These are phyloP conservation scores for Ovibos moschatus DNA, from an alignment of 2,113 vertebrate genomes.

Conservation along the genomic window DNA sequence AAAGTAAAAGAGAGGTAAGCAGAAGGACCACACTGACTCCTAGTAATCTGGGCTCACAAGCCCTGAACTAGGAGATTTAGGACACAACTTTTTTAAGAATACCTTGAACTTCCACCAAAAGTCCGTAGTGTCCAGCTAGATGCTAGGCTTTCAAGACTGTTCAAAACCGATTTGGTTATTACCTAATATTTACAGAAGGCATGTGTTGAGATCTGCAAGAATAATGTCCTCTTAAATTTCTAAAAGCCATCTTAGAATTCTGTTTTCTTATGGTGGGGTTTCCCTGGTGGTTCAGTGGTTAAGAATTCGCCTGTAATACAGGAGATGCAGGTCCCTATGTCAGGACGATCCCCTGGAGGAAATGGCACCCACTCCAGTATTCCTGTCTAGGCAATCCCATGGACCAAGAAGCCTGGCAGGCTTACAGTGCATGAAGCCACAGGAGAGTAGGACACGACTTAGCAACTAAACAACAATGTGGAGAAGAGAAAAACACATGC, in stretches of 20 bases:
- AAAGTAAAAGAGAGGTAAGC: neutral
- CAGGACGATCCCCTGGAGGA: neutral
- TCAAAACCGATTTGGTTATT: conserved; percentile 14
- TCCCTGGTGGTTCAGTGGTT: neutral
- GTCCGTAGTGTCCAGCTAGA: neutral
- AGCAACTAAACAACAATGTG: fast-evolving
- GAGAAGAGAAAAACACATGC: neutral
- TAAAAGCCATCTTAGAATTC: neutral
- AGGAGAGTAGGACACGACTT: neutral
- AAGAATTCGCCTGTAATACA: neutral
- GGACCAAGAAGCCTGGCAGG: neutral
- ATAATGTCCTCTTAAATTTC: conserved; percentile 19
- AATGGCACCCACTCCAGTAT: neutral
- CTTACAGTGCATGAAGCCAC: neutral
- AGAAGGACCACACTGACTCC: neutral
- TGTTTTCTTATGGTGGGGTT: neutral
- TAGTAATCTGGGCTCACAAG: neutral
- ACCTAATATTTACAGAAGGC: neutral
- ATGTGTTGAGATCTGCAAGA: neutral
- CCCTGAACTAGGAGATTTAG: neutral
- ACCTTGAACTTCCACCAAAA: neutral
- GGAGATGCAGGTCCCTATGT: neutral
- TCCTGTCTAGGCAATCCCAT: neutral
- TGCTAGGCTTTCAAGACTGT: neutral
- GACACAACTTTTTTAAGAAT: neutral